A percentile compares a stretch with the other conserved stretches of the same genome.
These are phyloP conservation scores for Colius striatus DNA, from an alignment of 2,113 vertebrate species.

Conservation along the genomic window DNA sequence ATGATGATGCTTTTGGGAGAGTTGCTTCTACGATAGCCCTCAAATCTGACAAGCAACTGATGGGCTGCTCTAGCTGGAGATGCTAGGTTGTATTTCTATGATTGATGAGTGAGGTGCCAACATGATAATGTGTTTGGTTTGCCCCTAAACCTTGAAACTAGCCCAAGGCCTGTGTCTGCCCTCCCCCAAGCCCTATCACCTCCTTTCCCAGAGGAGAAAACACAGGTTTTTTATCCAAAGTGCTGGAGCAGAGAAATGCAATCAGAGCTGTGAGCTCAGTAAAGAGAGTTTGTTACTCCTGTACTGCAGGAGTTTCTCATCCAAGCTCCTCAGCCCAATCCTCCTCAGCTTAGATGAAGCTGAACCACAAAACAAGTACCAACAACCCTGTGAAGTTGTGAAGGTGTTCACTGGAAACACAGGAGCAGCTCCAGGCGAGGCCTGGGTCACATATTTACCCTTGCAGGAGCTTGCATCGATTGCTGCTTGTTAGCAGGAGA, in stretches of 20 bases:
- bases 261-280: background rate
- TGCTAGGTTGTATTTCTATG: background rate
- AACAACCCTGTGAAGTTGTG: accelerated
- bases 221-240: background rate
- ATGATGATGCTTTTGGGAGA: background rate
- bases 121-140: background rate
- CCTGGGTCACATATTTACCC: background rate
- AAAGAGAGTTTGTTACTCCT: background rate
- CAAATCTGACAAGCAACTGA: background rate
- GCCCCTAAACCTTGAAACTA: background rate
- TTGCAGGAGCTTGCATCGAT: background rate
- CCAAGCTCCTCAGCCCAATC: background rate
- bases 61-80: background rate
- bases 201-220: background rate
- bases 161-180: background rate
- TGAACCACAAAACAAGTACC: background rate
- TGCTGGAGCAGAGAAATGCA: background rate
- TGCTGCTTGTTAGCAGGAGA: background rate
- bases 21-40: background rate
- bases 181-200: background rate
- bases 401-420: background rate
- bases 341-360: background rate
- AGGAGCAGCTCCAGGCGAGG: background rate
- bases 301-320: background rate
- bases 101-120: background rate